Base-by-base conservation (phyloP, 2,797 vertebrate genomes). In the Zenarchopterus dispar region DNA sequence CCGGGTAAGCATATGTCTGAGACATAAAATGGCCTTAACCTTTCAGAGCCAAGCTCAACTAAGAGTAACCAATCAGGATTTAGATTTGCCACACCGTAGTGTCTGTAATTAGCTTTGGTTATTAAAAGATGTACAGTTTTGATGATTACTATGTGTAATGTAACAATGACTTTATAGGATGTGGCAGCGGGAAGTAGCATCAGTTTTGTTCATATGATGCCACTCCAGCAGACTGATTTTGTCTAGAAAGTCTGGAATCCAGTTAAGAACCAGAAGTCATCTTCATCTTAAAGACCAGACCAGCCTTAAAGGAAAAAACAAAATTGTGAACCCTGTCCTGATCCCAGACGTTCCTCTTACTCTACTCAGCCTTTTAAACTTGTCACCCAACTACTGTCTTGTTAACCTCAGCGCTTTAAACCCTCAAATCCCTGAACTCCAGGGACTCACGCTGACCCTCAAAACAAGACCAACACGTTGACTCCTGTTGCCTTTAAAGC, bases 11-110 rank as follows among this genome's bases (percentile, higher is more conserved):
- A 15, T 39, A 39, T 39, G 36, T 77, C 74, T 82, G 86, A 70
- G 52, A 62, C 70, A 81, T 84, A 79, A 73, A 79, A 85, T 60
- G 73, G 91, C 90, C 92, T 92, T 93, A 92, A 93, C 88, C 82
- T 81, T 71, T 86, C 80, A 79, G 85, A 91, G 91, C 85, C 81
- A 63, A 77, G 88, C 90, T 91, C 78, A 39, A 65, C 75, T 77
- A 78, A 80, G 64, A 77, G 77, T 86, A 87, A 88, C 82, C 81
- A 87, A 86, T 89, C 83, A 81, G 77, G 75, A 88, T 78, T 81
- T 56, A 66, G 64, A 64, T 75, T 85, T 48, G 23, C 67, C 81
- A 75, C 81, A 79, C 77, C 78, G 68, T 90, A 90, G 89, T 78
- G 75, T 84, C 70, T 85, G 81, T 78, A 84, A 80, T 84, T 86